Evolutionary conservation across 2,797 vertebrate species (phyloP).

Genomic region (Notolepis coatsorum): DNA sequence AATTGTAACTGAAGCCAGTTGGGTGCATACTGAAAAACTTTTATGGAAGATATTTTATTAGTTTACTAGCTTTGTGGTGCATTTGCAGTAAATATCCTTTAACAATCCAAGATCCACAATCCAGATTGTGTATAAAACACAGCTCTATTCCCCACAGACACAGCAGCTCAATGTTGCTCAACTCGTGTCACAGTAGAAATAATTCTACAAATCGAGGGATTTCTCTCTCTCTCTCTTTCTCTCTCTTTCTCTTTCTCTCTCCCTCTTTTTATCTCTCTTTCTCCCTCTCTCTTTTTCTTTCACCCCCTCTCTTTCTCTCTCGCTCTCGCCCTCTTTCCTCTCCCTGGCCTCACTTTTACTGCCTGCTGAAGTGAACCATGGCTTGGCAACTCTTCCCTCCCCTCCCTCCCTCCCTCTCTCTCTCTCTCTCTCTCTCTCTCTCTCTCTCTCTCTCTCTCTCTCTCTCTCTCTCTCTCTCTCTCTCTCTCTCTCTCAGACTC

Average conservation of each 20-base stretch:
- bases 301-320: constrained; percentile 7
- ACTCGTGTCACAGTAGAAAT: constrained; percentile 46
- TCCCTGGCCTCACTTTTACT: constrained; percentile 79
- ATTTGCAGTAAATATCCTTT: no score
- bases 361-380: constrained; percentile 81
- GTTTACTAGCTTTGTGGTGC: no score
- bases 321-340: constrained; percentile 50
- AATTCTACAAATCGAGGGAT: constrained; percentile 39
- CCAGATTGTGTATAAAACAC: constrained; percentile 6
- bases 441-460: neutral
- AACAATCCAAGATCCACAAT: no score
- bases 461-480: constrained; percentile 17
- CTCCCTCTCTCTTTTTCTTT: neutral
- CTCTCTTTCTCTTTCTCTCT: neutral
- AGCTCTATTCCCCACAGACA: neutral
- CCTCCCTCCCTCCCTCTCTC: constrained; percentile 31
- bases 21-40: no score
- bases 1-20: constrained; percentile 4
- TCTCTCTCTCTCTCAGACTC: neutral
- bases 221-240: neutral
- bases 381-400: constrained; percentile 76
- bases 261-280: neutral
- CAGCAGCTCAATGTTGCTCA: constrained; percentile 33
- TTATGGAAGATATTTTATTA: no score
- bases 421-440: constrained; percentile 9